These are phyloP conservation scores for Drosophila bifasciata DNA, from an alignment of 1,140 invertebrate species.

Conservation along the genomic window DNA sequence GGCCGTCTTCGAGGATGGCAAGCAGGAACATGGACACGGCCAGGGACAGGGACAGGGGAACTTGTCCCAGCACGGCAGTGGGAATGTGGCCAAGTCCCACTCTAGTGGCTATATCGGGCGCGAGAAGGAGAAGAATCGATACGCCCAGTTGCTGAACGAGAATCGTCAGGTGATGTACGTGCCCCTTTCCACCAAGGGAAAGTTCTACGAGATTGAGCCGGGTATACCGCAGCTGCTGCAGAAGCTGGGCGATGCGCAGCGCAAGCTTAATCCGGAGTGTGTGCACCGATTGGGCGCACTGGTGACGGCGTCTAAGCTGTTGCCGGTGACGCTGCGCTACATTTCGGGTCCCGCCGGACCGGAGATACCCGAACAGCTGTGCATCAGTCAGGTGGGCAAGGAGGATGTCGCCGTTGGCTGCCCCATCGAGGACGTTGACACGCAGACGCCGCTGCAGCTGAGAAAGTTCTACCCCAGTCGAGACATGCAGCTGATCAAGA, in stretches of 20 bases:
- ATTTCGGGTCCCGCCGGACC: constrained; percentile 66
- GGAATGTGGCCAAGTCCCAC: constrained; percentile 42
- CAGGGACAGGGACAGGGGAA: constrained; percentile 16
- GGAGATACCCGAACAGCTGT: constrained; percentile 77
- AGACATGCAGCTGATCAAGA: constrained; percentile 85
- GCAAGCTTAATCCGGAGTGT: constrained; percentile 82
- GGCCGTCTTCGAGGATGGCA: constrained; percentile 83
- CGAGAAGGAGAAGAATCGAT: constrained; percentile 82
- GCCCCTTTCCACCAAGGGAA: constrained; percentile 79
- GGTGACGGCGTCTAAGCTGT: constrained; percentile 63
- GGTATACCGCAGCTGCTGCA: constrained; percentile 80
- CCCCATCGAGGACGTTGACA: constrained; percentile 77
- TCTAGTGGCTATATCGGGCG: constrained; percentile 51
- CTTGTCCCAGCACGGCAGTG: constrained; percentile 28
- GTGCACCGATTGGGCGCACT: constrained; percentile 76
- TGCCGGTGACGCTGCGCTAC: constrained; percentile 76
- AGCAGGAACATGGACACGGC: constrained; percentile 59
- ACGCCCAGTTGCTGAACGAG: constrained; percentile 81
- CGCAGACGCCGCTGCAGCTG: constrained; percentile 63
- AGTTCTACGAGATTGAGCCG: constrained; percentile 82
- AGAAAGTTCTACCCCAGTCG: constrained; percentile 84
- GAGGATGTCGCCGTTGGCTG: constrained; percentile 81
- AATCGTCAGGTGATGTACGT: constrained; percentile 82
- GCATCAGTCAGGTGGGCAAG: constrained; percentile 70
- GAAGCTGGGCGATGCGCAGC: constrained; percentile 62